A percentile compares a stretch with the other conserved stretches of the same genome.
Conservation (phyloP, 2,888 invertebrate genomes). For the Serrognathus titanus region DNA sequence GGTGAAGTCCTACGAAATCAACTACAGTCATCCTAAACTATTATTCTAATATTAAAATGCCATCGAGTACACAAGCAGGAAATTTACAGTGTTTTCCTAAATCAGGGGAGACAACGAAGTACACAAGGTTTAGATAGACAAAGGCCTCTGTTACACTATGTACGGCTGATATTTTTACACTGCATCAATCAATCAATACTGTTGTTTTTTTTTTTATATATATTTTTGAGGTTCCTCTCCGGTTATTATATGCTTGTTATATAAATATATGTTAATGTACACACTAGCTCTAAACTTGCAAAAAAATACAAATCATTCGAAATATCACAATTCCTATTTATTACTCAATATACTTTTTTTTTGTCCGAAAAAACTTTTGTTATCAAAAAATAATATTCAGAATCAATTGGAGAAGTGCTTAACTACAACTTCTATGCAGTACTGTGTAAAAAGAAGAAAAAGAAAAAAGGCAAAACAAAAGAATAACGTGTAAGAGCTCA, state of each 20-base stretch:
- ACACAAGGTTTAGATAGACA: neutral
- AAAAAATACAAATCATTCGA: neutral
- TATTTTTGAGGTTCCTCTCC: constrained; percentile 1
- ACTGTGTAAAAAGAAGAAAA: neutral
- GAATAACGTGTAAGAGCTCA: constrained; percentile 4
- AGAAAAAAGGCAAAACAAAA: neutral
- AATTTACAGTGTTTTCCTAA: too few species aligned
- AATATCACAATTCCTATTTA: constrained; percentile 6
- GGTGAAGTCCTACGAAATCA: too few species aligned
- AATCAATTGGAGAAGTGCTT: neutral
- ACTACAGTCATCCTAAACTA: too few species aligned
- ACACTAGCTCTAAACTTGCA: neutral
- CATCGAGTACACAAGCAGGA: too few species aligned
- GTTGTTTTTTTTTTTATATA: neutral
- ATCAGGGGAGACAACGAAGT: too few species aligned
- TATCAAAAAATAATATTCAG: constrained; percentile 7
- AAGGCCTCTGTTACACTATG: constrained; percentile 14
- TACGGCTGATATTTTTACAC: constrained; percentile 19
- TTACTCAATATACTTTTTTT: neutral
- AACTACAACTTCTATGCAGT: too few species aligned
- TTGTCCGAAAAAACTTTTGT: neutral
- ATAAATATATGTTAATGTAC: neutral
- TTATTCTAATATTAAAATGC: too few species aligned
- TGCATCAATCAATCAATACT: constrained; percentile 3
- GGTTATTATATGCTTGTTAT: constrained; percentile 3